A percentile compares a stretch with the other conserved stretches of the same genome.
These are phyloP conservation scores for Gymnoscelis rufifasciata DNA, from an alignment of 2,888 invertebrate genomes.

Conservation along the genomic window DNA sequence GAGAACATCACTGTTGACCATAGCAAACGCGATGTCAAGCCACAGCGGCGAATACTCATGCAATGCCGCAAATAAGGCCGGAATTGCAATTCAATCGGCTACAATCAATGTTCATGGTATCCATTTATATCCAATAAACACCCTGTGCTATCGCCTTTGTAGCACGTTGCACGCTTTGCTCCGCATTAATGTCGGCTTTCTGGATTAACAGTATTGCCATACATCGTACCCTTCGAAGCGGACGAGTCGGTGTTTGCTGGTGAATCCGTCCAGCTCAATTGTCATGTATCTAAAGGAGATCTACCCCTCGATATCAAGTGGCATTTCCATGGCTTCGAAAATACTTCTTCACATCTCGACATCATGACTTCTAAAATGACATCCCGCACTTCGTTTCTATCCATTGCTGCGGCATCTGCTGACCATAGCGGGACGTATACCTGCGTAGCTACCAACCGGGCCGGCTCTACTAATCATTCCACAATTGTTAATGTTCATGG, in stretches of 20 bases:
- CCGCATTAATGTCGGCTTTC: slow-evolving; percentile 65
- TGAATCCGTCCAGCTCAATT: slow-evolving; percentile 83
- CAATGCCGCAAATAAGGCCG: slow-evolving; percentile 83
- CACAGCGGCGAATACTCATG: slow-evolving; percentile 87
- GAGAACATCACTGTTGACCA: slow-evolving; percentile 82
- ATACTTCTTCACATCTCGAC: slow-evolving; percentile 77
- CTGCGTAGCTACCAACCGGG: slow-evolving; percentile 85
- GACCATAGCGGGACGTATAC: slow-evolving; percentile 87
- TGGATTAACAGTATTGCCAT: slow-evolving; percentile 81
- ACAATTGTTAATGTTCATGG: slow-evolving; percentile 80
- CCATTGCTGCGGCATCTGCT: slow-evolving; percentile 83
- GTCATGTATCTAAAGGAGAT: slow-evolving; percentile 86
- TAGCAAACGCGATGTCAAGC: slow-evolving; percentile 80
- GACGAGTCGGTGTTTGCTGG: slow-evolving; percentile 84
- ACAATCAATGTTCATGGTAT: slow-evolving; percentile 84
- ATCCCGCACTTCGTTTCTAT: slow-evolving; percentile 83
- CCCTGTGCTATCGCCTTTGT: slow-evolving; percentile 50
- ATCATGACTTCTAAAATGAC: slow-evolving; percentile 82
- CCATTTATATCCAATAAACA: slow-evolving; percentile 40
- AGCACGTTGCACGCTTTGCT: slow-evolving; percentile 75
- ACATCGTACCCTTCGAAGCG: slow-evolving; percentile 83
- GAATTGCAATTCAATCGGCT: slow-evolving; percentile 80
- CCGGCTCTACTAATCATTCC: slow-evolving; percentile 83
- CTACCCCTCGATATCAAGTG: slow-evolving; percentile 86
- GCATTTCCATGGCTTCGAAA: slow-evolving; percentile 84